Conservation (phyloP, 2,113 vertebrate genomes). For the Notarius quadriscutis region DNA sequence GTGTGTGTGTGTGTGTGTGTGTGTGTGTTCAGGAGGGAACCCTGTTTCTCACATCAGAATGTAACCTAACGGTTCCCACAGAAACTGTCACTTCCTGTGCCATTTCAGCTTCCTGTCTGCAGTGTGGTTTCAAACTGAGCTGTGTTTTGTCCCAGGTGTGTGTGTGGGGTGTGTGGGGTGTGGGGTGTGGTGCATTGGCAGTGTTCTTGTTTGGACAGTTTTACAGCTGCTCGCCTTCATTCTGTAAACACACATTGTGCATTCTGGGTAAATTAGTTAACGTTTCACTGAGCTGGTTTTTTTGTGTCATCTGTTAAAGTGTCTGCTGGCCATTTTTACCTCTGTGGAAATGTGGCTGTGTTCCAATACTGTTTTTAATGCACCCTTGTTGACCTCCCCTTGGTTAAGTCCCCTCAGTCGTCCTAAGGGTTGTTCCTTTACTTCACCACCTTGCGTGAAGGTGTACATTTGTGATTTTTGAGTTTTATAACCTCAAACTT, state of each 20-base stretch:
- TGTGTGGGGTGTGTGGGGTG: background rate
- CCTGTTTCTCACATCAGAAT: background rate
- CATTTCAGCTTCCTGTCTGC: constrained; percentile 24
- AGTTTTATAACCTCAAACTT: background rate
- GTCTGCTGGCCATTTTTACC: background rate
- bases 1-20: background rate
- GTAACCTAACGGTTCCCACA: background rate
- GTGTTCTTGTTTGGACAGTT: background rate
- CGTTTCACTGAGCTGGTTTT: background rate
- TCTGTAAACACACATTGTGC: background rate
- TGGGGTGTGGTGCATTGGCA: background rate
- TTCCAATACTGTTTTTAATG: background rate
- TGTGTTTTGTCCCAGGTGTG: background rate
- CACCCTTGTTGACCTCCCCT: background rate
- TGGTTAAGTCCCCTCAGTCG: background rate
- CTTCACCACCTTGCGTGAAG: background rate
- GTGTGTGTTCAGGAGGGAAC: background rate
- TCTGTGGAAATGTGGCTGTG: background rate
- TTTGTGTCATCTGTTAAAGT: background rate
- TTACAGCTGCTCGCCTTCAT: background rate
- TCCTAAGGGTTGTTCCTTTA: background rate
- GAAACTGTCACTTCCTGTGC: constrained; percentile 27
- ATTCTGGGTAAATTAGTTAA: background rate
- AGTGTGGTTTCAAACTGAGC: background rate
- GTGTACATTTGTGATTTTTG: background rate